Percentiles rank a stretch among this genome's conserved stretches.
These are phyloP conservation scores for Mirza zaza DNA, from an alignment of 2,113 vertebrate species.

Conservation along the genomic window DNA sequence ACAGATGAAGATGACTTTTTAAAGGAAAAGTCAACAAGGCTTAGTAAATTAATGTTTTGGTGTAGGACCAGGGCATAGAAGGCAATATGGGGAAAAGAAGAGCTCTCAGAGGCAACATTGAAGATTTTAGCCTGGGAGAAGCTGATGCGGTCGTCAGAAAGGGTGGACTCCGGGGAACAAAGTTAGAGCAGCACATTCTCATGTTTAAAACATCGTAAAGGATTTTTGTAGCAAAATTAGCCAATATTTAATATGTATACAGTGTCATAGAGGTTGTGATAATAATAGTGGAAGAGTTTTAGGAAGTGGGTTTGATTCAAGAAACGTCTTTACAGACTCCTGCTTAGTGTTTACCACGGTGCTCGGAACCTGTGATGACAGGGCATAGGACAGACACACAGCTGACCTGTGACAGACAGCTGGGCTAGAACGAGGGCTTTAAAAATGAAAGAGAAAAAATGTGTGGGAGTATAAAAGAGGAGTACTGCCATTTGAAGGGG, in stretches of 20 bases:
- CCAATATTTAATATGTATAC: not conserved
- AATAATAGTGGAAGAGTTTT: not conserved
- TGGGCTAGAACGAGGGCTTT: not conserved
- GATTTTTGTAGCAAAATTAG: not conserved
- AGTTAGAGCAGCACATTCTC: not conserved
- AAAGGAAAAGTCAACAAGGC: not conserved
- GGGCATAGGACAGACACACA: not conserved
- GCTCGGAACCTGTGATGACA: not conserved
- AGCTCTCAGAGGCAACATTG: not conserved
- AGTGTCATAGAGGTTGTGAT: not conserved
- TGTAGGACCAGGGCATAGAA: no score
- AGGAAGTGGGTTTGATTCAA: not conserved
- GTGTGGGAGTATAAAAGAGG: no score
- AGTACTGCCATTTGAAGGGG: not conserved
- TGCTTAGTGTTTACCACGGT: not conserved
- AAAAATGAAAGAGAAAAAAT: not conserved
- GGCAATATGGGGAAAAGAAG: not conserved
- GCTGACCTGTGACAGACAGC: not conserved
- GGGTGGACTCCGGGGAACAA: not conserved
- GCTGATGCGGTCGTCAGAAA: accelerated
- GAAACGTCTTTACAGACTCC: not conserved
- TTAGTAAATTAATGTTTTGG: not conserved
- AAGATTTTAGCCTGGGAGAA: not conserved
- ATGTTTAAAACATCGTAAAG: not conserved
- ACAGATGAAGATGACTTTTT: not conserved